phyloP scores from a whole-genome alignment of 2,113 vertebrate species.

The Notothenia rossii region DNA sequence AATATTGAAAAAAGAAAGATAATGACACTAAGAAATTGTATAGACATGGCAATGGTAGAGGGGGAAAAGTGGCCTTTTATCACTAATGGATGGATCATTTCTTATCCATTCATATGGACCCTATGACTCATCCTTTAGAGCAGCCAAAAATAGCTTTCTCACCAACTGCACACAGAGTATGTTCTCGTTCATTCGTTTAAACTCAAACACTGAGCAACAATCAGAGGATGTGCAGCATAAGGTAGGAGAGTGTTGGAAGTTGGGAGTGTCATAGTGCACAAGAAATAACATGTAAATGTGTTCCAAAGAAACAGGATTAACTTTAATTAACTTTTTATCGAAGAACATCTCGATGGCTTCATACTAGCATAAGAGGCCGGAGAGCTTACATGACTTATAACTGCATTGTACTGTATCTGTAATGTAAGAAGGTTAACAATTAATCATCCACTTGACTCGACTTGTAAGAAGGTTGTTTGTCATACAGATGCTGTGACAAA shows the following conservation, averaged over 20 bases:
- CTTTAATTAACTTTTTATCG: neutral
- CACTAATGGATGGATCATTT: conserved; percentile 57
- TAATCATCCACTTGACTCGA: too few species aligned
- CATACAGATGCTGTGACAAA: too few species aligned
- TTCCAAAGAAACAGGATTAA: neutral
- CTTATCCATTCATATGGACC: conserved; percentile 53
- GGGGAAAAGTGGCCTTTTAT: conserved; percentile 36
- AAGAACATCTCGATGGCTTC: neutral
- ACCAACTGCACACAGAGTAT: conserved; percentile 21
- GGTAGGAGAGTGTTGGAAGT: neutral
- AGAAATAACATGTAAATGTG: neutral
- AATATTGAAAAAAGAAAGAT: conserved; percentile 13
- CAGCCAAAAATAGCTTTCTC: conserved; percentile 65
- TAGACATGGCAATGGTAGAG: neutral
- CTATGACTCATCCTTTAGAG: conserved; percentile 66
- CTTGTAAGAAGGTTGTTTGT: too few species aligned
- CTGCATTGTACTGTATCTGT: neutral
- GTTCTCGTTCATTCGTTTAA: conserved; percentile 47
- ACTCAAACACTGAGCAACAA: conserved; percentile 34
- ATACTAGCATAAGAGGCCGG: neutral
- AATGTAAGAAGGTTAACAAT: too few species aligned
- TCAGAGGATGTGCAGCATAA: conserved; percentile 28
- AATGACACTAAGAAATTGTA: conserved; percentile 30
- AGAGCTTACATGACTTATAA: neutral
- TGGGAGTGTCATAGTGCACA: neutral